Base-by-base conservation (phyloP, 2,797 vertebrate genomes). In the Triplophysa bombifrons region DNA sequence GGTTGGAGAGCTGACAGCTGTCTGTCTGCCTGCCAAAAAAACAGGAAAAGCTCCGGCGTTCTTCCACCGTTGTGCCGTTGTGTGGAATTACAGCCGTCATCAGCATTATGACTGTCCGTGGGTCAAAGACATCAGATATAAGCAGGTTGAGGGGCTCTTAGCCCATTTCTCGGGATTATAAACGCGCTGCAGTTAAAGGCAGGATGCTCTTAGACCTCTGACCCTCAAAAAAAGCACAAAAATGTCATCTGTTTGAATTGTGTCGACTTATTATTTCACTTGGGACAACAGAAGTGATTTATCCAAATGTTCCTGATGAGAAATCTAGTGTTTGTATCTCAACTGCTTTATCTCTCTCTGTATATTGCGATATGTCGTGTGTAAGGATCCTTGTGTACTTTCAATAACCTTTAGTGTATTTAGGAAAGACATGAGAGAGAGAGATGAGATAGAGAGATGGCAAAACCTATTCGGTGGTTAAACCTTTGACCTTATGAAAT, bases 1-100 rank as follows among this genome's bases (percentile, higher is more conserved):
- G 91, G 91, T 90, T 91, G 88, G 89, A 90, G 90, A 92, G 90
- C 48, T 85, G 90, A 91, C 92, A 89, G 86, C 90, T 90, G 91
- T 90, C 86, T 85, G 84, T 84, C 88, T 89, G 91, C 90, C 91
- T 22, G 55, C 55, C n/a, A 22, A 56, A 92, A 86, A 82, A 89
- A 83, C 88, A 63, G 78, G 80, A 82, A 83, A 80, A 72, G 82
- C 87, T 87, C 65, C 63, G 75, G 86, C 80, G 80, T 88, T 87
- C 90, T 69, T 48, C 61, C 44, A 65, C 56, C 38, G 56, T 27
- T 30, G 27, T 72, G 34, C n/a, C 68, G 65, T 79, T 34, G 46
- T 10, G 11, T 46, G 38, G 77, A 76, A 77, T 82, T 82, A 84
- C 66, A 25, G 17, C 58, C 13, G 16, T 34, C 64, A 73, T 76